Percentiles rank a stretch among this genome's conserved stretches.
These are phyloP conservation scores for Marmota monax DNA, from an alignment of 2,113 vertebrate genomes.

Conservation along the genomic window DNA sequence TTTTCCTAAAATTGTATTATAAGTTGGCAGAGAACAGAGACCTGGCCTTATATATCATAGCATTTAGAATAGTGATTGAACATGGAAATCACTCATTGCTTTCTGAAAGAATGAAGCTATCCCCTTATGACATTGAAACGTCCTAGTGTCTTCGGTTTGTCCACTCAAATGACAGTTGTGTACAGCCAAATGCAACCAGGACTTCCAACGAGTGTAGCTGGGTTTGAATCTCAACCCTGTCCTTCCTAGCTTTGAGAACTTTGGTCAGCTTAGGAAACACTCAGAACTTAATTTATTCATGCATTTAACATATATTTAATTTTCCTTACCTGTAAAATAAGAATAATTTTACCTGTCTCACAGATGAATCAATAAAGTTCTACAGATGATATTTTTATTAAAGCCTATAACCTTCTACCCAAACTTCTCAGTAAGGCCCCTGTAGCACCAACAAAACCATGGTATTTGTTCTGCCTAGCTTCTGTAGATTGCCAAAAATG, in stretches of 20 bases:
- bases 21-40: neutral
- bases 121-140: neutral
- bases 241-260: neutral
- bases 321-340: neutral
- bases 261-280: neutral
- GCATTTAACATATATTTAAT: neutral
- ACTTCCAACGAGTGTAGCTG: neutral
- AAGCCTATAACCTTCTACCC: neutral
- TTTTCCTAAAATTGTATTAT: neutral
- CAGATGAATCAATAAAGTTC: neutral
- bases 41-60: neutral
- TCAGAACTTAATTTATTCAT: neutral
- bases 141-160: neutral
- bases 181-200: neutral
- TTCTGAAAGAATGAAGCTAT: neutral
- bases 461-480: neutral
- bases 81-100: neutral
- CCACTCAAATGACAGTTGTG: neutral
- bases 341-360: neutral
- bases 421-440: neutral
- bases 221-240: neutral
- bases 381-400: neutral
- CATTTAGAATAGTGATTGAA: neutral
- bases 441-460: neutral
- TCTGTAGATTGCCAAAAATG: neutral